Conservation (phyloP, 2,888 invertebrate genomes). For the Xylota sylvarum region DNA sequence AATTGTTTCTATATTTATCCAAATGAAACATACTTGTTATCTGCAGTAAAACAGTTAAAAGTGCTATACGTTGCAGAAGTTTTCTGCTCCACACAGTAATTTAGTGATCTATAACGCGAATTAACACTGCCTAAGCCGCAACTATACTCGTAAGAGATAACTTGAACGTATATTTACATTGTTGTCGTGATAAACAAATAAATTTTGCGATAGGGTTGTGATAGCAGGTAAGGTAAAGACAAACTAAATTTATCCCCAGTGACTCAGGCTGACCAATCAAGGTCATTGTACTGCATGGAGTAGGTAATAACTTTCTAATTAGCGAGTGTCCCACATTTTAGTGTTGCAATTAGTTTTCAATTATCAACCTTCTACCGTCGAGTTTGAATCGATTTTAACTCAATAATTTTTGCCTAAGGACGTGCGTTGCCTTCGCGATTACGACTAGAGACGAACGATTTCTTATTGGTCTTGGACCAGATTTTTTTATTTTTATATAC, state of each 20-base stretch:
- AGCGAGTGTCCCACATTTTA: constrained; percentile 38
- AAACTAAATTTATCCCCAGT: constrained; percentile 15
- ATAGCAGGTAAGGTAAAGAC: constrained; percentile 40
- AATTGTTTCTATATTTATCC: constrained; percentile 66
- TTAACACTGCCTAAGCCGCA: background rate
- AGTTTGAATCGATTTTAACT: constrained; percentile 22
- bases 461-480: constrained; percentile 18
- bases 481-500: constrained; percentile 22
- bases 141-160: background rate
- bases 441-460: background rate
- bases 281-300: constrained; percentile 34
- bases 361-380: constrained; percentile 31
- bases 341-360: constrained; percentile 42
- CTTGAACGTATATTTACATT: constrained; percentile 1
- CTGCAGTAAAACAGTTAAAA: constrained; percentile 8
- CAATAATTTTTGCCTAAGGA: constrained; percentile 25
- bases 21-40: constrained; percentile 42
- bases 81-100: background rate
- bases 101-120: constrained; percentile 14
- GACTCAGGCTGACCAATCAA: constrained; percentile 50
- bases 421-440: constrained; percentile 26
- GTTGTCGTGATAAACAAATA: constrained; percentile 21
- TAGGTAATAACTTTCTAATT: constrained; percentile 57
- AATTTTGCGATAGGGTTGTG: constrained; percentile 2
- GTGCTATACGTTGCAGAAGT: constrained; percentile 36